These are phyloP conservation scores for Altica lythri DNA, from an alignment of 2,888 invertebrate species.

Conservation along the genomic window DNA sequence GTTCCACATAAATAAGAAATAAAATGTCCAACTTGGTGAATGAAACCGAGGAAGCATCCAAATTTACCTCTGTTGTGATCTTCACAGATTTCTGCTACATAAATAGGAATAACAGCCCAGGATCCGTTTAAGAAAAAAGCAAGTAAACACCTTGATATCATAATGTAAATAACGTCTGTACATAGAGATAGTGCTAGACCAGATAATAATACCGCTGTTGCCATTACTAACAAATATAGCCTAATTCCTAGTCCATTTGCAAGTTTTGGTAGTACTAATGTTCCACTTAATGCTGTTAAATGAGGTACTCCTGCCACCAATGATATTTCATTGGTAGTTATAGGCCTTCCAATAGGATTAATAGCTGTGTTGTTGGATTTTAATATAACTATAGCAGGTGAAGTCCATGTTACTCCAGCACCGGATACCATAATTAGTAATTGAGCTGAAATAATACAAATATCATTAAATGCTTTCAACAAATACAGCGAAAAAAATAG, in stretches of 20 bases:
- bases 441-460: too few relatives aligned
- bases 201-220: slow-evolving; percentile 66
- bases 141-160: not conserved
- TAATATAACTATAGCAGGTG: not conserved
- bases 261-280: slow-evolving; percentile 27
- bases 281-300: too few relatives aligned
- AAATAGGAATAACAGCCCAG: slow-evolving; percentile 11
- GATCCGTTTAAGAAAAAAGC: not conserved
- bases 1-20: slow-evolving; percentile 18
- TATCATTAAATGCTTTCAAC: too few relatives aligned
- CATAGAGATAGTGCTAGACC: slow-evolving; percentile 29
- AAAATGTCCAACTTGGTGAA: slow-evolving; percentile 17
- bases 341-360: not conserved
- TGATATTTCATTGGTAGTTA: not conserved
- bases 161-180: slow-evolving; percentile 12
- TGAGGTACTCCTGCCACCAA: not conserved
- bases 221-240: slow-evolving; percentile 65
- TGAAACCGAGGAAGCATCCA: slow-evolving; percentile 16
- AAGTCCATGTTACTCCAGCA: not conserved
- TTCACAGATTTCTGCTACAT: slow-evolving; percentile 23
- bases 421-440: too few relatives aligned
- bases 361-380: not conserved
- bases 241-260: slow-evolving; percentile 62
- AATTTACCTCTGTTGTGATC: slow-evolving; percentile 28
- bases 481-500: too few relatives aligned